Evolutionary conservation across 2,888 invertebrate species (phyloP).

Genomic region (Xestia c-nigrum): DNA sequence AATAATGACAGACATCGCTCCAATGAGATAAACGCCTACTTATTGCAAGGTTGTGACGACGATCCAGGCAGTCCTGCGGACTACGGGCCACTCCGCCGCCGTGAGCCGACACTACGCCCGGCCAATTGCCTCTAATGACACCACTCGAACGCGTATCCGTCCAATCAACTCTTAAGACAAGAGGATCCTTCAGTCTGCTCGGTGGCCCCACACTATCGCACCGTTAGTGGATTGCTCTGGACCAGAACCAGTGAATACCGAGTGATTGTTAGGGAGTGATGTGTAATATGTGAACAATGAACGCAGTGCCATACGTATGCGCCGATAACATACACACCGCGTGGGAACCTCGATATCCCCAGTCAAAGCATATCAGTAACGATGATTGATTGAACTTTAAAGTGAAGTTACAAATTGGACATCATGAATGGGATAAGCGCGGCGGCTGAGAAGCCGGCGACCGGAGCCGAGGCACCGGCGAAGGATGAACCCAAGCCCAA

Average conservation of each 20-base stretch:
- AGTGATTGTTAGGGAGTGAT: constrained; percentile 66
- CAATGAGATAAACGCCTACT: constrained; percentile 89
- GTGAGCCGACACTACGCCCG: constrained; percentile 81
- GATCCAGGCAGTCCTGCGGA: constrained; percentile 83
- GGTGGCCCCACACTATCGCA: constrained; percentile 73
- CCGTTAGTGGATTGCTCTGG: constrained; percentile 62
- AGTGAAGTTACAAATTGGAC: constrained; percentile 68
- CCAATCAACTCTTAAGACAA: constrained; percentile 88
- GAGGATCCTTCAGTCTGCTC: constrained; percentile 82
- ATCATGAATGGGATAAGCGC: constrained; percentile 87
- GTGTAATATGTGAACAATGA: constrained; percentile 64
- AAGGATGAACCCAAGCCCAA: constrained; percentile 79
- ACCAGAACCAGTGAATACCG: constrained; percentile 56
- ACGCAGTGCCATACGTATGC: constrained; percentile 47
- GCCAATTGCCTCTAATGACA: constrained; percentile 88
- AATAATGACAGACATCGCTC: constrained; percentile 85
- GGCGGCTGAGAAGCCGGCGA: constrained; percentile 79
- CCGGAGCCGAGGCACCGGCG: constrained; percentile 73
- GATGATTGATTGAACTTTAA: constrained; percentile 77
- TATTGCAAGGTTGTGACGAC: constrained; percentile 88
- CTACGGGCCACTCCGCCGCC: constrained; percentile 77
- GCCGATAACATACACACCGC: constrained; percentile 54
- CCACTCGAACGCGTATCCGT: constrained; percentile 89
- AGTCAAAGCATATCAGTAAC: constrained; percentile 66
- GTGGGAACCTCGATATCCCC: constrained; percentile 56